Evolutionary conservation across 23 tunicate species (phyloP).

Genomic region (Diplosoma virens): DNA sequence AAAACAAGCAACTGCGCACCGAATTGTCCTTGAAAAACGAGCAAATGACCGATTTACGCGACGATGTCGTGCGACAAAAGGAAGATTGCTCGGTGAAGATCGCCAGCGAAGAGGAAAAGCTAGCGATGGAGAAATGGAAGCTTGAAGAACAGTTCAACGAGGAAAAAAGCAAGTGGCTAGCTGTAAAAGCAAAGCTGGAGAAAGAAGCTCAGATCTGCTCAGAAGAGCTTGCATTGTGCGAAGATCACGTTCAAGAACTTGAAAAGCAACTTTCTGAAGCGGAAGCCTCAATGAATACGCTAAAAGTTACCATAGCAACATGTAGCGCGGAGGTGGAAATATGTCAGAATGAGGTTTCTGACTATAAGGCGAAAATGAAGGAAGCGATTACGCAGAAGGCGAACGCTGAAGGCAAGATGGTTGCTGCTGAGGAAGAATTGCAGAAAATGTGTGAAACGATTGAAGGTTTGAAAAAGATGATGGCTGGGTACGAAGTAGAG

Average conservation of each 20-base stretch:
- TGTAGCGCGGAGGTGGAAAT: conserved; percentile 13
- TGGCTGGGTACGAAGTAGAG: conserved; percentile 62
- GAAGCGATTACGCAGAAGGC: neutral
- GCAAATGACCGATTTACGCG: neutral
- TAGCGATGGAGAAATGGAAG: conserved; percentile 45
- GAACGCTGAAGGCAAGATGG: neutral
- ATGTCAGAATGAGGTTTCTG: neutral
- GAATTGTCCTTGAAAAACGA: conserved; percentile 1
- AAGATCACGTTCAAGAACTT: conserved; percentile 64
- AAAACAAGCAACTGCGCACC: neutral
- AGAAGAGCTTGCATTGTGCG: conserved; percentile 36
- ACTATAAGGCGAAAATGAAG: neutral
- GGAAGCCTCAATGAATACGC: conserved; percentile 13
- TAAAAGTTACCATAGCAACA: conserved; percentile 7
- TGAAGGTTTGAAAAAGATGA: conserved; percentile 18
- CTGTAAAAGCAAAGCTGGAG: neutral
- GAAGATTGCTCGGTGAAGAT: conserved; percentile 16
- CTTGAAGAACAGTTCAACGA: conserved; percentile 8
- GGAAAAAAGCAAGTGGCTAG: neutral
- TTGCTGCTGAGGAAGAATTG: conserved; percentile 11
- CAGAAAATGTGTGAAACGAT: conserved; percentile 26
- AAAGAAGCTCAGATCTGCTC: neutral
- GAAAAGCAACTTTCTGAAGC: conserved; percentile 49
- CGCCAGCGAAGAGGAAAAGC: conserved; percentile 16
- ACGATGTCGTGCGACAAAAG: conserved; percentile 1